Evolutionary conservation across 2,888 invertebrate species (phyloP), one percentile per base, ranked within the genome.

Genomic region (Nemurella pictetii): DNA sequence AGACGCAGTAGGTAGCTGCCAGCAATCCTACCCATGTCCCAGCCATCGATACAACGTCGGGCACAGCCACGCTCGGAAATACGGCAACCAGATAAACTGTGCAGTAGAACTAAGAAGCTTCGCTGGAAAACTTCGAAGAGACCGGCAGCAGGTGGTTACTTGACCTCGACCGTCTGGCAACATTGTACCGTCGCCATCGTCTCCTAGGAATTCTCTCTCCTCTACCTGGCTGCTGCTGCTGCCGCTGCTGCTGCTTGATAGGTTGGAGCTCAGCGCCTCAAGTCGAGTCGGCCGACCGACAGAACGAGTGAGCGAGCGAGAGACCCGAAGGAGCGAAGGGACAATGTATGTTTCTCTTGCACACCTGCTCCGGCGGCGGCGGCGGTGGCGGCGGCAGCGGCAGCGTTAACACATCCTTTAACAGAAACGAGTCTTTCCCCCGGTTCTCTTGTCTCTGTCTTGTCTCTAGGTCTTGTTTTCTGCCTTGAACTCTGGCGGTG

Each of bases 151-250:
- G 78, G 78, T 78, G 78, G 27, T 30, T 78, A 29, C 4, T 29
- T 78, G 78, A 78, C 78, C 78, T 78, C 78, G 78, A 29, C 27
- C 29, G 78, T n/a, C 78, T 78, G 78, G 78, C 78, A 78, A 78
- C 78, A 30, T 30, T 78, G 78, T 78, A 12, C 20, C 20, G 55
- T 55, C 55, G 55, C n/a, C n/a, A n/a, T n/a, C n/a, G n/a, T n/a
- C n/a, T n/a, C n/a, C n/a, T 55, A 55, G 55, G 55, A 55, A 55
- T 55, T 55, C 55, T 55, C 55, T 55, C 55, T 55, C 55, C 20
- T n/a, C n/a, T 55, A 55, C 55, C 55, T 55, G 55, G 55, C 55
- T 12, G 35, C 35, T 35, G 12, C 5, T 35, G 5, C n/a, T 2
- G 55, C 55, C 55, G 55, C 5, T 35, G 5, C n/a, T 2, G 55